Conservation (phyloP, 2,113 vertebrate species). For the Pleuronectes platessa region DNA sequence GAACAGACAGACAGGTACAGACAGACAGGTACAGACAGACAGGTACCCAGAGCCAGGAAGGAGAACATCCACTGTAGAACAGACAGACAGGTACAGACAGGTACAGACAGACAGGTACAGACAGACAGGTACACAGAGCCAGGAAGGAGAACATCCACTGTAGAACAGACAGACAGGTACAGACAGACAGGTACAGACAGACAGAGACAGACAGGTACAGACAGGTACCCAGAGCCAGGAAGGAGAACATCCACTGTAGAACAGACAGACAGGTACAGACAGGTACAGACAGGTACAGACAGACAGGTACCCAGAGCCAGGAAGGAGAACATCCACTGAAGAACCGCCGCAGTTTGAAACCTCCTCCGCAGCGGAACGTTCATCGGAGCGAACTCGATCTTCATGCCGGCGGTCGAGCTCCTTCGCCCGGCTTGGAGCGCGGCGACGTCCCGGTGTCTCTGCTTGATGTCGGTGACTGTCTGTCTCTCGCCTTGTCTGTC, state of each 20-base stretch:
- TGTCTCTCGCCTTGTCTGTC: neutral
- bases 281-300: neutral
- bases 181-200: neutral
- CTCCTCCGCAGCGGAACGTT: slow-evolving; percentile 82
- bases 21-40: neutral
- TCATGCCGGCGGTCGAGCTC: slow-evolving; percentile 70
- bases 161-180: neutral
- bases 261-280: neutral
- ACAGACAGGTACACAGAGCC: neutral
- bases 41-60: too few species aligned
- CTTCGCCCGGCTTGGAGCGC: neutral
- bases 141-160: too few species aligned
- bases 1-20: neutral
- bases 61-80: too few species aligned
- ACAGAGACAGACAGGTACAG: neutral
- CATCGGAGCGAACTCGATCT: slow-evolving; percentile 86
- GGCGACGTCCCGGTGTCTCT: neutral
- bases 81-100: neutral
- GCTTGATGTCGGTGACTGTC: neutral
- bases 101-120: too few species aligned
- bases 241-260: too few species aligned
- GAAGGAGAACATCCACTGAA: slow-evolving; percentile 90
- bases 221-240: too few species aligned
- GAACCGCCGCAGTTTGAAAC: slow-evolving; percentile 83
- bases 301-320: slow-evolving; percentile 76